Evolutionary conservation across 2,888 invertebrate species (phyloP).

Genomic region (Hypomecis atomaria): DNA sequence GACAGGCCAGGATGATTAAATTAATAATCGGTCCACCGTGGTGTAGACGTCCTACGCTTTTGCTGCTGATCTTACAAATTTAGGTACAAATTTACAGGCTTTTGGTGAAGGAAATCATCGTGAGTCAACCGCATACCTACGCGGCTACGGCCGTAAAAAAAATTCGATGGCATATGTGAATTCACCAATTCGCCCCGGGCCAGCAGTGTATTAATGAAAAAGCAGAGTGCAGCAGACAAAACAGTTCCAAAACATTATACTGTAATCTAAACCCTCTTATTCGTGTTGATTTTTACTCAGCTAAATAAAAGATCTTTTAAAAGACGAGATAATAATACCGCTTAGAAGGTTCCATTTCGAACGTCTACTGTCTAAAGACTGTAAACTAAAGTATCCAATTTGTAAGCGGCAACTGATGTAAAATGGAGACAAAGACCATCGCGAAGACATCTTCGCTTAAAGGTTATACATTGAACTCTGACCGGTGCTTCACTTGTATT

Average conservation of each 20-base stretch:
- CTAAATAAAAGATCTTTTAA: constrained; percentile 6
- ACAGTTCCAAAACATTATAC: background rate
- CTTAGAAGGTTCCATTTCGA: constrained; percentile 5
- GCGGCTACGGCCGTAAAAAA: too few relatives aligned
- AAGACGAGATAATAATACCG: constrained; percentile 3
- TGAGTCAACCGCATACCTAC: too few relatives aligned
- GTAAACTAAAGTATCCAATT: constrained; percentile 32
- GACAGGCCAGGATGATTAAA: too few relatives aligned
- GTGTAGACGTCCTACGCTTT: too few relatives aligned
- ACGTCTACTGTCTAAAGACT: constrained; percentile 12
- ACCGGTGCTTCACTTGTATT: constrained; percentile 22
- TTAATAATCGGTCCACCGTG: too few relatives aligned
- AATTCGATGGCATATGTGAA: too few relatives aligned
- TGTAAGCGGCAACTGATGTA: constrained; percentile 33
- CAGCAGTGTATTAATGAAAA: too few relatives aligned
- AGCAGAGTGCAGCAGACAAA: too few relatives aligned
- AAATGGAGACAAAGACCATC: constrained; percentile 30
- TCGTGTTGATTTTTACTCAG: constrained; percentile 13
- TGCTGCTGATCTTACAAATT: too few relatives aligned
- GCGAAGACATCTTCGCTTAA: constrained; percentile 30
- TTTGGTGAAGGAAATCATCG: too few relatives aligned
- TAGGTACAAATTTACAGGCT: too few relatives aligned
- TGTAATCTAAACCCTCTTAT: background rate
- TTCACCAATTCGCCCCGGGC: too few relatives aligned
- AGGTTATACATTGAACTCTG: constrained; percentile 37